phyloP scores from a whole-genome alignment of 1,140 invertebrate species.

The silkworm (Bombyx mori) region DNA sequence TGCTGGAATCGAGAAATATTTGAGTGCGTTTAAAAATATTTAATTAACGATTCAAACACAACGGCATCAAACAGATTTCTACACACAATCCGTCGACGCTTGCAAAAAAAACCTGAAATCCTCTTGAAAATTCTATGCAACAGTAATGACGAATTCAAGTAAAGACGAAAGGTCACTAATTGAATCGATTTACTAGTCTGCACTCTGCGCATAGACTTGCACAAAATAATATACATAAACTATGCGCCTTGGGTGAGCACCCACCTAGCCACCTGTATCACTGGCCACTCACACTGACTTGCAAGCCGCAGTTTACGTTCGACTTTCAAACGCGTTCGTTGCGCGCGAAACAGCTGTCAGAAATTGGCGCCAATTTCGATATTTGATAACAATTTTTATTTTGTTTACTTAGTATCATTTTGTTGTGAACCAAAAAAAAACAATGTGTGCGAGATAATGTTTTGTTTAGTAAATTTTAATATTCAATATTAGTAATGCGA shows the following conservation, averaged over 20 bases:
- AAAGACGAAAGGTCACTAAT: no score
- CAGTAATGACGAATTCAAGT: no score
- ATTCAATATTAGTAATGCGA: constrained; percentile 19
- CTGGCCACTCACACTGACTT: constrained; percentile 29
- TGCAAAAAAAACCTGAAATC: no score
- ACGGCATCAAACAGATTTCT: no score
- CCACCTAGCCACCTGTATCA: constrained; percentile 20
- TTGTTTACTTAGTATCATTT: constrained; percentile 4
- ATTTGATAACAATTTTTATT: constrained; percentile 11
- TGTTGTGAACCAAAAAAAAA: constrained; percentile 5
- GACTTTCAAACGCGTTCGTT: constrained; percentile 51
- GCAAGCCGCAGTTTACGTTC: constrained; percentile 46
- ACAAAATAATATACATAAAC: no score
- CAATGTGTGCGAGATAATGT: constrained; percentile 14
- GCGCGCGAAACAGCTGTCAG: constrained; percentile 21
- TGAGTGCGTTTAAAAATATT: no score
- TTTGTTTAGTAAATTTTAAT: constrained; percentile 6
- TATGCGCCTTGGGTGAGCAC: constrained; percentile 15
- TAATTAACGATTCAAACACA: no score
- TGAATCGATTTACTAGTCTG: no score
- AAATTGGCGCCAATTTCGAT: constrained; percentile 21
- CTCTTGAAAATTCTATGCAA: no score
- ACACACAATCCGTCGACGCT: no score
- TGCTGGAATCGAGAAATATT: no score
- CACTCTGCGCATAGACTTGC: no score